Percentiles rank a stretch among this genome's conserved stretches.
phyloP scores from a whole-genome alignment of 2,888 invertebrate genomes.

The Epinotia bilunana region DNA sequence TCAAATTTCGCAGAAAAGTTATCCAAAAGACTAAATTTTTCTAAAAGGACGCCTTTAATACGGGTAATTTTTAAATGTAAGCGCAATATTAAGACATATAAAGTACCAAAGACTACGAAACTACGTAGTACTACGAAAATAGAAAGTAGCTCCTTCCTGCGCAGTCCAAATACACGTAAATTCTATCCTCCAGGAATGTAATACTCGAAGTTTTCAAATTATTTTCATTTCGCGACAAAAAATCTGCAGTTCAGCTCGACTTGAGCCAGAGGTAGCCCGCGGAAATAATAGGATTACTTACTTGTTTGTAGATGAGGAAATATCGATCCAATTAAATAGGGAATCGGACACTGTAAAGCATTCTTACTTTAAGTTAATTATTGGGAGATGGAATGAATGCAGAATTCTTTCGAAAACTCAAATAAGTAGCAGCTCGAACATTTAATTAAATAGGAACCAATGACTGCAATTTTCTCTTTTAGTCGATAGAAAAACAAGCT shows the following conservation, averaged over 20 bases:
- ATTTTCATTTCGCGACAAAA: constrained; percentile 29
- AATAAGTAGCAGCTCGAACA: neutral
- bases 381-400: neutral
- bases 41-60: neutral
- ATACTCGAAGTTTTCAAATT: constrained; percentile 28
- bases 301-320: constrained; percentile 10
- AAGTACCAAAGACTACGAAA: too few species aligned
- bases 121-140: neutral
- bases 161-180: constrained; percentile 6
- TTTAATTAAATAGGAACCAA: neutral
- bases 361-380: neutral
- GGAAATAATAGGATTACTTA: constrained; percentile 17
- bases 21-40: neutral
- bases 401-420: neutral
- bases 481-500: neutral
- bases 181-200: constrained; percentile 18
- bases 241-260: neutral
- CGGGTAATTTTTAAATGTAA: neutral
- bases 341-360: neutral
- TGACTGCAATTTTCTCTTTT: neutral
- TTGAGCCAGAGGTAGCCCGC: neutral
- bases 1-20: too few species aligned
- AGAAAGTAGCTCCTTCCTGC: neutral
- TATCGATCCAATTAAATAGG: constrained; percentile 15
- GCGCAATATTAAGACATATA: neutral